phyloP scores from a whole-genome alignment of 1,140 invertebrate genomes.

The Heliconius himera region DNA sequence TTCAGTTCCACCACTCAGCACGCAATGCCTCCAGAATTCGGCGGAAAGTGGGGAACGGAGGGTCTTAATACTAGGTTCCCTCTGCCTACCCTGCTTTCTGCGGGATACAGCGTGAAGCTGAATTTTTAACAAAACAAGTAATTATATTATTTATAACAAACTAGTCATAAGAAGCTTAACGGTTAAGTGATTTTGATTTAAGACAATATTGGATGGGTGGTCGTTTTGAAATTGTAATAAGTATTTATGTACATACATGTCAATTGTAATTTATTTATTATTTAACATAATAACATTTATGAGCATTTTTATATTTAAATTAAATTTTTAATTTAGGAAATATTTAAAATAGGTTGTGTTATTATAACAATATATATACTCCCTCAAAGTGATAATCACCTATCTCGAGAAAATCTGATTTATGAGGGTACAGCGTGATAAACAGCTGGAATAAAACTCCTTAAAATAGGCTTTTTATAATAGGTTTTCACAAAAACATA shows the following conservation, averaged over 20 bases:
- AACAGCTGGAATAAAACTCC: no score
- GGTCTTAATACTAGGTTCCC: no score
- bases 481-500: no score
- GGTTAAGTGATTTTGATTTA: neutral
- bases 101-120: no score
- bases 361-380: neutral
- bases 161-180: neutral
- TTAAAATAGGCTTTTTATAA: no score
- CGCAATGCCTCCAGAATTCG: no score
- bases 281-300: conserved; percentile 4
- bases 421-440: no score
- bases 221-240: neutral
- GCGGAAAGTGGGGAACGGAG: no score
- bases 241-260: neutral
- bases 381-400: no score
- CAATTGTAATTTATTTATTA: neutral
- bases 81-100: no score
- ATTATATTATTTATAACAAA: neutral
- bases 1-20: no score
- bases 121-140: neutral
- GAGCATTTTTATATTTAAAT: neutral
- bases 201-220: neutral
- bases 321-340: neutral
- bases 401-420: no score
- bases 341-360: neutral